phyloP scores from a whole-genome alignment of 2,113 vertebrate genomes.

The Rostratula benghalensis region DNA sequence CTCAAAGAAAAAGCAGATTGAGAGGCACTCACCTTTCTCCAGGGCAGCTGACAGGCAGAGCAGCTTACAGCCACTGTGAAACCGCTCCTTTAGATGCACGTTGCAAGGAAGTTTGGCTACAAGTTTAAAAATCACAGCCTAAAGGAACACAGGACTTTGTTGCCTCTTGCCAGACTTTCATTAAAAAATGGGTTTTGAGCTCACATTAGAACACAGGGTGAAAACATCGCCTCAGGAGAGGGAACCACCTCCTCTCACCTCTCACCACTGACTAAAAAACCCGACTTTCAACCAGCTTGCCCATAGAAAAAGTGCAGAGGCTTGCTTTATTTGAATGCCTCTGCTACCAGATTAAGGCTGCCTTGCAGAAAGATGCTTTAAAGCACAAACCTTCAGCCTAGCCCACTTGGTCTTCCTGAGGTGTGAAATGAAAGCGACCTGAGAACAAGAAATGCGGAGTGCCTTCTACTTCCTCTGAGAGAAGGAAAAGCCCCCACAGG shows the following conservation, averaged over 20 bases:
- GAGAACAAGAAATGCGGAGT: background rate
- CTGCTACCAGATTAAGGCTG: background rate
- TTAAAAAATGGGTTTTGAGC: background rate
- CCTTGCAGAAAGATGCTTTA: background rate
- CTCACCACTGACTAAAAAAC: background rate
- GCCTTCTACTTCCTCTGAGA: background rate
- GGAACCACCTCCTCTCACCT: background rate
- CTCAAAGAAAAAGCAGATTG: background rate
- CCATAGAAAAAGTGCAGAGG: background rate
- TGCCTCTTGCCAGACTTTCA: background rate
- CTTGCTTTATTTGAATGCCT: background rate
- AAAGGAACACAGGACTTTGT: background rate
- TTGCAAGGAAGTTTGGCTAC: background rate
- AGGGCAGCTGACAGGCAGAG: background rate
- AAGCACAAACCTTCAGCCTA: background rate
- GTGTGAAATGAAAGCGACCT: background rate
- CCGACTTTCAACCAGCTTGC: background rate
- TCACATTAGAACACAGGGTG: background rate
- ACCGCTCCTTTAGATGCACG: background rate
- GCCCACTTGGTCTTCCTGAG: background rate
- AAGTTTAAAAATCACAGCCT: background rate
- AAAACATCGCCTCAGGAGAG: background rate
- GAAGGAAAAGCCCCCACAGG: background rate
- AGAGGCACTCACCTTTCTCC: background rate
- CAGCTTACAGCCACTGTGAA: rapidly evolving